A percentile compares a stretch with the other conserved stretches of the same genome.
Evolutionary conservation across 1,140 invertebrate genomes (phyloP).

Genomic region (Paracyclopina nana): DNA sequence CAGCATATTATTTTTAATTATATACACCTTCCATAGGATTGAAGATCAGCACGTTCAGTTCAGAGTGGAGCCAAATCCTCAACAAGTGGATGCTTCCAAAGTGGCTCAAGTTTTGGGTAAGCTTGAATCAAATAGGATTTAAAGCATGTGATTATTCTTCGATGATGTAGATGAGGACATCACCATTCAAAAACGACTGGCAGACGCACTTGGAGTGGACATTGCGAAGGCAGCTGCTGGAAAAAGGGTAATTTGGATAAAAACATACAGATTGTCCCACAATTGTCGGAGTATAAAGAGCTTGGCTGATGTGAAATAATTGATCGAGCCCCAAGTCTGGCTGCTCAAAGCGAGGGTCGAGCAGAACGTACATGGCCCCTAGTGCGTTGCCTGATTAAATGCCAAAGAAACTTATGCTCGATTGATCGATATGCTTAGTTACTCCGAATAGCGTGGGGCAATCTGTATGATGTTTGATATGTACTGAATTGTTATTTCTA

Average conservation of each 20-base stretch:
- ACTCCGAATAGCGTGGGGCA: neutral
- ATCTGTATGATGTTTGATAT: neutral
- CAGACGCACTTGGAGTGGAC: neutral
- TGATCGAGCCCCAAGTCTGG: no score
- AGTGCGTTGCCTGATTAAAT: no score
- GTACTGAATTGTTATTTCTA: neutral
- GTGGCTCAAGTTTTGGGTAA: constrained; percentile 48
- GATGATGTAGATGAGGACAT: neutral
- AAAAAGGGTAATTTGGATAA: neutral
- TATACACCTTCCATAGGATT: no score
- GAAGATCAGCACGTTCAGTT: constrained; percentile 56
- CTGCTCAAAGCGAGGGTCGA: no score
- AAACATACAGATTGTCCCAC: no score
- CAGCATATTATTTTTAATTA: no score
- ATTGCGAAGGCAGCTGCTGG: neutral
- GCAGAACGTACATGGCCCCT: no score
- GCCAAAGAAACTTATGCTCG: no score
- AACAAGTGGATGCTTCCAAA: constrained; percentile 44
- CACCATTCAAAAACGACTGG: neutral
- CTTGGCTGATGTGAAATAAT: no score
- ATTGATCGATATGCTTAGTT: no score
- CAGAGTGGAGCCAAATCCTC: constrained; percentile 48
- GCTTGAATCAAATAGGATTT: constrained; percentile 18
- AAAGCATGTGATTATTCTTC: no score
- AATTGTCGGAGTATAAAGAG: no score